Evolutionary conservation across 64 coral and sea anemone genomes (phyloP), one percentile per base, ranked within the genome.

Genomic region (Pachyseris speciosa): DNA sequence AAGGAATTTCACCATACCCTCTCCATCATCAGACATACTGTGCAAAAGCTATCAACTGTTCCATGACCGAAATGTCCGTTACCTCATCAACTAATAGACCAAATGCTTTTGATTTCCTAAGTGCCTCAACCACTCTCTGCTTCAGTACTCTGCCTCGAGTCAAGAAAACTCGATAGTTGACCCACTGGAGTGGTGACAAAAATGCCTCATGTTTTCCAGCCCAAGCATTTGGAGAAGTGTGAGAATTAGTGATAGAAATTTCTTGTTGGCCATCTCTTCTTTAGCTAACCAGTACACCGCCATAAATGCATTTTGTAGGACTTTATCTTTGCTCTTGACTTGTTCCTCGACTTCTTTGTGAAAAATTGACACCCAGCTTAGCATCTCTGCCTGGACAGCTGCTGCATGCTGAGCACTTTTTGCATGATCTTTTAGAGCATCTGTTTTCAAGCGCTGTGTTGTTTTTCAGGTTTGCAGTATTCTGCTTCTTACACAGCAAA

Each of bases 181-280:
- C n/a, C 91, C 72, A 15, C 72, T 72, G 16, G 91, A 94, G 22
- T 69, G 58, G 26, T 94, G 84, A 27, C 87, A 7, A 65, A 93
- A 94, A 61, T 70, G 80, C 37, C 69, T 87, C n/a, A 88, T 87
- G 33, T 94, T 50, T 24, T 70, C 48, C 2, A 88, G 43, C 9
- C 85, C 85, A 55, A 88, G 61, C 36, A 40, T 53, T 51, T 94
- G 63, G 31, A 88, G 74, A 6, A 94, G 19, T 9, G 34, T 9
- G 8, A 94, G 37, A 24, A 86, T n/a, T n/a, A n/a, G 84, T 53
- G 72, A 80, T 31, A 45, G 29, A 36, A 80, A 88, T 26, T 87
- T 94, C 74, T 78, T 87, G 49, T 94, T 94, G 25, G 65, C 59
- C 16, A 94, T n/a, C 59, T 92, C 90, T 67, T 92, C 90, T 86